Evolutionary conservation across 1,140 invertebrate species (phyloP).

Genomic region (Bombus confusus): DNA sequence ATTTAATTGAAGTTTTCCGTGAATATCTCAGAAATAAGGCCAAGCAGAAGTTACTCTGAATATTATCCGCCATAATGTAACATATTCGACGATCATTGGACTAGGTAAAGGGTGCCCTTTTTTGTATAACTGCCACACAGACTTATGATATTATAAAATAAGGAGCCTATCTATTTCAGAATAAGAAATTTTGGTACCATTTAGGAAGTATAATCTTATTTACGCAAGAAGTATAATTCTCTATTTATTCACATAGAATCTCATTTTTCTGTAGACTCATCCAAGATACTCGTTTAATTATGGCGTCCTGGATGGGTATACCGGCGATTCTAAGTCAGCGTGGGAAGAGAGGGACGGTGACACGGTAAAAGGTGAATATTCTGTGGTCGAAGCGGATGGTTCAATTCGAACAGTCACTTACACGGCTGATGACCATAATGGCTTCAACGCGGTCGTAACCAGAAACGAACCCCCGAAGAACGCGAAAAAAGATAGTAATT

Average conservation of each 20-base stretch:
- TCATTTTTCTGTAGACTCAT: conserved; percentile 75
- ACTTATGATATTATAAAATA: no score
- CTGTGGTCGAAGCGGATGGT: conserved; percentile 84
- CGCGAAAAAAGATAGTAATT: conserved; percentile 8
- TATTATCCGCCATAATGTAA: no score
- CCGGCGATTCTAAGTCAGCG: conserved; percentile 83
- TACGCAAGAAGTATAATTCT: not conserved
- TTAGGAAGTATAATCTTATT: no score
- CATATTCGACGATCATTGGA: no score
- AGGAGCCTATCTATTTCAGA: no score
- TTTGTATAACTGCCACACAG: no score
- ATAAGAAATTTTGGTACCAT: no score
- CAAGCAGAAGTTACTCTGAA: no score
- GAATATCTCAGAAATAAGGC: no score
- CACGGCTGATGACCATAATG: conserved; percentile 87
- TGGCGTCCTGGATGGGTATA: conserved; percentile 83
- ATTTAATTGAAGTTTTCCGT: no score
- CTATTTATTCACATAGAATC: not conserved
- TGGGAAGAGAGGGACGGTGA: conserved; percentile 83
- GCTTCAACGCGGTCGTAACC: conserved; percentile 82
- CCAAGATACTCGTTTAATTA: conserved; percentile 84
- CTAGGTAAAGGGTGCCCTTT: no score
- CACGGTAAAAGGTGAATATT: conserved; percentile 85
- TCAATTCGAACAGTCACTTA: conserved; percentile 86
- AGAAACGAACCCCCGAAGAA: conserved; percentile 67